Evolutionary conservation across 2,113 vertebrate species (phyloP), one percentile per base, ranked within the genome.

Genomic region (Beaufortia kweichowensis): DNA sequence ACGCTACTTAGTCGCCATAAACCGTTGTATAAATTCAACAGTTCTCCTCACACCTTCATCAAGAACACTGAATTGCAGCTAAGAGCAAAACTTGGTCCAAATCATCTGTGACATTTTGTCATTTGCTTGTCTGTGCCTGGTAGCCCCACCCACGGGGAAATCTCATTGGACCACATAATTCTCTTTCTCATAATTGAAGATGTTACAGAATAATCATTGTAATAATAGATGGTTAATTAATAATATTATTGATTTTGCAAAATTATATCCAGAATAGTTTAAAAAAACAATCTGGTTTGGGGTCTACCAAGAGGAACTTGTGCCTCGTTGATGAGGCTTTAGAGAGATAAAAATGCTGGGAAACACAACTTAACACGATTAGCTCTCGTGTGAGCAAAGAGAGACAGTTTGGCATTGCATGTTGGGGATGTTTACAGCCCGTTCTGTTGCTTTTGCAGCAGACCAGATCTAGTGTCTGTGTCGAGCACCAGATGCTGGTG

Each of bases 381-480:
- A 31, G 23, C 39, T 50, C 10, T 46, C 43, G 74, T 24, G 53
- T 62, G 48, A 57, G n/a, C 39, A 56, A 11, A 31, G 6, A 26
- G 33, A 48, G 14, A 23, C 55, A 4, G 48, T 21, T 83, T 75
- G 73, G 68, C 67, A 73, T 48, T 19, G 48, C 57, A 73, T 50
- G 12, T n/a, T n/a, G 15, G 46, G 24, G 74, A 33, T 80, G 75
- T 79, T 79, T 71, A 78, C 50, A 28, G 66, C 75, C 77, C 77
- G 14, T 68, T 71, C 43, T 73, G 39, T 82, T 75, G 77, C 67
- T 56, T 67, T 71, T 78, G 55, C 76, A 61, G 56, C 66, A 39
- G 76, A 77, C 68, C 79, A 76, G 57, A 74, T 74, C 75, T 67
- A 79, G 77, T 53, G 63, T 53, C n/a, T 21, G 48, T 65, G 59